Base-by-base conservation (phyloP, 1,140 invertebrate species). In the Neodiprion pinetum region DNA sequence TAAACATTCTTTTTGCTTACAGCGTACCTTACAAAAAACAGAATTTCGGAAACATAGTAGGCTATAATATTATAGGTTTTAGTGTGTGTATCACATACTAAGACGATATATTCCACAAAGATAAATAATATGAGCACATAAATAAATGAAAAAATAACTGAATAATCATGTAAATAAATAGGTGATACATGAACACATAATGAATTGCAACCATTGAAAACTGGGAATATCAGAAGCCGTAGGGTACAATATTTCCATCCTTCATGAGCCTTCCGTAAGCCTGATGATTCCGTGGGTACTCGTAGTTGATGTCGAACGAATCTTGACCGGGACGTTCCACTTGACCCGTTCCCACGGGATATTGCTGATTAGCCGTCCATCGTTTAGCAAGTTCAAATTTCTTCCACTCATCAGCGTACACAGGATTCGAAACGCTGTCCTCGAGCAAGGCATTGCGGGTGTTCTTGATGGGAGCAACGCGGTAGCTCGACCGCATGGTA, bases 361-460 rank as follows among this genome's bases (percentile, higher is more conserved):
- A 61, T 61, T 61, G 53, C n/a, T 61, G 53, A 61, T 9, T 17
- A 61, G 53, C n/a, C 53, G 53, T 61, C 53, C 53, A 61, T 61
- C n/a, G 53, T 61, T 61, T 61, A 14, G 53, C n/a, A 12, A 61
- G n/a, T 61, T 61, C 53, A 61, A 61, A 61, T 5, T 61, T 61
- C 53, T 61, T 61, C 53, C 53, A 61, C 3, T 61, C 53, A 17
- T 61, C 53, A 61, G n/a, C 53, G 53, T 61, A 8, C 4, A 61
- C 53, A 17, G 53, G 53, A 61, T 17, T 61, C 11, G 11, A 12
- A 12, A 61, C 53, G 11, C 11, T 12, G n/a, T 61, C 53, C 4
- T 12, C 11, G n/a, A 17, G 5, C 53, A 17, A 61, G 53, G n/a
- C 7, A 14, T 17, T 61, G 53, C 53, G 11, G 11, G 53, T 5